phyloP scores from a whole-genome alignment of 2,113 vertebrate genomes.

The Agelaius tricolor region DNA sequence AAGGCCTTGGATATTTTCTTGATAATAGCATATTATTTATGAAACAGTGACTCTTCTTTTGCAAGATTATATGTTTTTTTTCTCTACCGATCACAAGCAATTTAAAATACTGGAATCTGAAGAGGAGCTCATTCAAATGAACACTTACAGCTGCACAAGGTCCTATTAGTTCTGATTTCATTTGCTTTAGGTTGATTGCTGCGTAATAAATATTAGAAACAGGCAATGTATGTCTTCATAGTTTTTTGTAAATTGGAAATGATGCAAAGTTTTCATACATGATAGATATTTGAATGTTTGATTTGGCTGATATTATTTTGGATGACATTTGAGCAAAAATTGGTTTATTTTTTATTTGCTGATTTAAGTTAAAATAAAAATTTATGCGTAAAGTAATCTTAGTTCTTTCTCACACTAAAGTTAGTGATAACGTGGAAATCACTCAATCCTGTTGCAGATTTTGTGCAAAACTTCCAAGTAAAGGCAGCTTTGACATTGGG shows the following conservation, averaged over 20 bases:
- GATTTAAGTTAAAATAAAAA: neutral
- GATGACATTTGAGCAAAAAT: neutral
- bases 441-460: neutral
- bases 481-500: neutral
- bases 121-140: neutral
- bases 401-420: neutral
- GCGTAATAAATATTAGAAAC: neutral
- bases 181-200: neutral
- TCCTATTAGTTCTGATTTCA: neutral
- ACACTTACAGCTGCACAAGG: neutral
- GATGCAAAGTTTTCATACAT: neutral
- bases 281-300: neutral
- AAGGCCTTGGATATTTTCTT: neutral
- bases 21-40: neutral
- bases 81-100: neutral
- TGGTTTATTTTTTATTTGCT: neutral
- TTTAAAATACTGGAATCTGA: neutral
- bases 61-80: neutral
- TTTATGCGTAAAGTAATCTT: neutral
- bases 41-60: neutral
- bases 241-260: neutral
- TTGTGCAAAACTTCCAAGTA: neutral
- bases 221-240: neutral
- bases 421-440: neutral
- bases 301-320: neutral